Conservation (phyloP, 2,888 invertebrate species). For the Zygogramma bicolorata region DNA sequence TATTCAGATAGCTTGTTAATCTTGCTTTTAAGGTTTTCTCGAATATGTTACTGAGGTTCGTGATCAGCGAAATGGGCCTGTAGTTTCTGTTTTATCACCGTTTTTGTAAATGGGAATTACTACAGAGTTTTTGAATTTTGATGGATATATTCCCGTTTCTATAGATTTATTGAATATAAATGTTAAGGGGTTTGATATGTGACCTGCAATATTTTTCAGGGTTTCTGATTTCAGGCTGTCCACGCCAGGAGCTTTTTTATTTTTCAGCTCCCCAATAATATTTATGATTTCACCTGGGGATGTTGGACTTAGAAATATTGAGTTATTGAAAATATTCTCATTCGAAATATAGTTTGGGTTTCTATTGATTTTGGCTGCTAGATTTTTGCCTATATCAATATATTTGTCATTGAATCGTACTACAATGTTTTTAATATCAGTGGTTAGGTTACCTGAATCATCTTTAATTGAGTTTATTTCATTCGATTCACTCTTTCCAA, state of each 20-base stretch:
- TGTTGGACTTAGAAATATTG: neutral
- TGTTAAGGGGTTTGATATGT: neutral
- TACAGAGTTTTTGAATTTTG: constrained; percentile 4
- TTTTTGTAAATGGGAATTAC: too few species aligned
- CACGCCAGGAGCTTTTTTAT: neutral
- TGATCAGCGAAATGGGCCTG: neutral
- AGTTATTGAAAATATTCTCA: neutral
- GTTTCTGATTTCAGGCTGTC: neutral
- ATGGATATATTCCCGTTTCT: neutral
- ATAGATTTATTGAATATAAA: constrained; percentile 6
- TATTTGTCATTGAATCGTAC: neutral
- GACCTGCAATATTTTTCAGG: neutral
- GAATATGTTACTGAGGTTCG: neutral
- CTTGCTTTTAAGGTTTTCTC: neutral
- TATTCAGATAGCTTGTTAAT: too few species aligned
- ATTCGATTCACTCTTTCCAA: too few species aligned
- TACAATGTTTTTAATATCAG: neutral
- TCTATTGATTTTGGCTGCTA: neutral
- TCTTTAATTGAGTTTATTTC: too few species aligned
- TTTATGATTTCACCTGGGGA: too few species aligned
- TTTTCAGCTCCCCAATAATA: neutral
- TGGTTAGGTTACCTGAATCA: too few species aligned
- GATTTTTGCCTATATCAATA: constrained; percentile 3
- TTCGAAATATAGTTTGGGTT: neutral
- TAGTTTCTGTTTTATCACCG: constrained; percentile 6